These are phyloP conservation scores for Carassius gibelio DNA, from an alignment of 2,113 vertebrate species.

Conservation along the genomic window DNA sequence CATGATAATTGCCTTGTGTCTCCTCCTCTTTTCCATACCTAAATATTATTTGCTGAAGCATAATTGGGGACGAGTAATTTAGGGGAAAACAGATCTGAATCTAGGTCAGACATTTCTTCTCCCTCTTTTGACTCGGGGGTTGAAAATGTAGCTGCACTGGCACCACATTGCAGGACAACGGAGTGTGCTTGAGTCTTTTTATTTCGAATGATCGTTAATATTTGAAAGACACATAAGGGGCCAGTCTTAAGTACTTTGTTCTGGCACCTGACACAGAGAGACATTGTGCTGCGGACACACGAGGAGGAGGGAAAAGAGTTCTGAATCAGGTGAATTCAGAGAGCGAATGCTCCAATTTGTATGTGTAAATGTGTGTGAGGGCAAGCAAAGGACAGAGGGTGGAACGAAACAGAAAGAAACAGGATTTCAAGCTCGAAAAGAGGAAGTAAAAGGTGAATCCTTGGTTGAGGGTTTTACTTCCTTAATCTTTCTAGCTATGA, in stretches of 20 bases:
- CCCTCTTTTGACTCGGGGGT: constrained; percentile 17
- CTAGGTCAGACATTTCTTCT: constrained; percentile 44
- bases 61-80: constrained; percentile 43
- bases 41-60: constrained; percentile 29
- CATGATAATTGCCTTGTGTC: neutral
- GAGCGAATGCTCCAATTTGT: constrained; percentile 19
- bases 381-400: neutral
- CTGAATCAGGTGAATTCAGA: constrained; percentile 14
- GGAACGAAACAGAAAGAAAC: neutral
- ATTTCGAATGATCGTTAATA: constrained; percentile 15
- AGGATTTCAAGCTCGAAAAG: constrained; percentile 4
- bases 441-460: neutral
- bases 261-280: constrained; percentile 32
- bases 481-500: neutral
- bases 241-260: constrained; percentile 10
- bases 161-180: neutral
- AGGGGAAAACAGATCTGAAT: constrained; percentile 44
- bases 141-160: neutral
- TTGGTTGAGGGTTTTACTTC: neutral
- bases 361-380: constrained; percentile 24
- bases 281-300: constrained; percentile 15
- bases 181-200: constrained; percentile 2
- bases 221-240: constrained; percentile 2
- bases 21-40: constrained; percentile 1
- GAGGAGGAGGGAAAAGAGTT: constrained; percentile 12